Percentiles rank a stretch among this genome's conserved stretches.
phyloP scores from a whole-genome alignment of 2,113 vertebrate genomes.

The Bujurquina vittata region DNA sequence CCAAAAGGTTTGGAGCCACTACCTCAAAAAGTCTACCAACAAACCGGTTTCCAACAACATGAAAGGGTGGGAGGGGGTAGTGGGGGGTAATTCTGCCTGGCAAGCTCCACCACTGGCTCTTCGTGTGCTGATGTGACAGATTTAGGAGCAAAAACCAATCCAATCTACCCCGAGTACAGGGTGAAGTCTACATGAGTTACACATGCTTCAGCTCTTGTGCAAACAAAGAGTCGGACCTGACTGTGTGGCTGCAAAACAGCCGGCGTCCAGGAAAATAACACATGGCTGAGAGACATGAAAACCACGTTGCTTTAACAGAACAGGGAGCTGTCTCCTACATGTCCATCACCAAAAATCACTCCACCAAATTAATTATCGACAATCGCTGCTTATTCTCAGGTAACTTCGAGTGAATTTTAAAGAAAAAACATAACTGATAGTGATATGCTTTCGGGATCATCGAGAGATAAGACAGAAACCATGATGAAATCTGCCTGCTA shows the following conservation, averaged over 20 bases:
- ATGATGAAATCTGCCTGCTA: constrained; percentile 28
- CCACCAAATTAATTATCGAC: not conserved
- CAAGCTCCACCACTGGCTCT: constrained; percentile 34
- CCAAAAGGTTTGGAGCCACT: not conserved
- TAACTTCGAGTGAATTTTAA: not conserved
- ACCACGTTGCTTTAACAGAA: constrained; percentile 41
- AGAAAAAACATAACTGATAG: not conserved
- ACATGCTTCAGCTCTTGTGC: not conserved
- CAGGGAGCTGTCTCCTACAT: not conserved
- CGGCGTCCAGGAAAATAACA: not conserved
- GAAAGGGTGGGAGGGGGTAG: not conserved
- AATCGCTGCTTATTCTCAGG: not conserved
- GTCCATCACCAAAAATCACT: not conserved
- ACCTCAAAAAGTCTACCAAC: not conserved
- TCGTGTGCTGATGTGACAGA: constrained; percentile 44
- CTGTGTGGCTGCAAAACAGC: not conserved
- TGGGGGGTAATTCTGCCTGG: not conserved
- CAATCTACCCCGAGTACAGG: constrained; percentile 25
- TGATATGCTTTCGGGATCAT: fast-evolving
- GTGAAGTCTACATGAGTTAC: constrained; percentile 1
- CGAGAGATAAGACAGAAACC: not conserved
- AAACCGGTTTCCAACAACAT: not conserved
- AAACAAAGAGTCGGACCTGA: constrained; percentile 12
- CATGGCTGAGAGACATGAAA: not conserved
- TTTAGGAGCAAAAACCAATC: constrained; percentile 11